Base-by-base conservation (phyloP, 2,797 vertebrate species). In the Myotis daubentonii region DNA sequence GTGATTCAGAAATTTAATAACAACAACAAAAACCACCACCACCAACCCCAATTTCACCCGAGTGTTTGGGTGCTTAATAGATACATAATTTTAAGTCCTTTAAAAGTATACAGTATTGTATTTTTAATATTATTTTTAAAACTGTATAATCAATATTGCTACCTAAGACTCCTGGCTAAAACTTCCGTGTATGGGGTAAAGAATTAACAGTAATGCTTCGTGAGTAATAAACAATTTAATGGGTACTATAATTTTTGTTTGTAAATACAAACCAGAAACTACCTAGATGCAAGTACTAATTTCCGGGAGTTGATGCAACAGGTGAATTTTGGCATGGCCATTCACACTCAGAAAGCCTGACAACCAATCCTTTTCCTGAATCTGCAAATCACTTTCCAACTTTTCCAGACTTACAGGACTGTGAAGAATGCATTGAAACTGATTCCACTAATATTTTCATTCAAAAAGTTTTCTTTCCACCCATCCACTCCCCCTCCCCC, bases 401-500 rank as follows among this genome's bases (percentile, higher is more conserved):
- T 51, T 60, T 89, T 49, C 25, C 22, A 36, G 8, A 22, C 0
- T 36, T 28, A 68, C 15, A 30, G 11, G 41, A 30, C 10, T 13
- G 36, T 49, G 49, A 38, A 44, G 41, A 90, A 44, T 33, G 36
- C 6, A 53, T 23, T 62, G 53, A 30, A 62, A 79, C 20, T 44
- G 20, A 70, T 36, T 15, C 6, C 2, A 72, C 9, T 38, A 41
- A 44, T 49, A 22, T 33, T 83, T 89, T 36, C 66, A 28, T 62
- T 76, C 57, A n/a, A 51, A 44, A 80, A n/a, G n/a, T 68, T 5
- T 87, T 60, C 7, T 65, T n/a, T 25, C 1, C 7, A 9, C 10
- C 1, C 19, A 22, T 3, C 7, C 16, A 7, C 11, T 12, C 5
- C 5, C 17, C 8, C 8, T 15, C 0, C 25, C 20, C 20, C 17